Evolutionary conservation across 2,113 vertebrate species (phyloP).

Genomic region (Crotalus horridus): DNA sequence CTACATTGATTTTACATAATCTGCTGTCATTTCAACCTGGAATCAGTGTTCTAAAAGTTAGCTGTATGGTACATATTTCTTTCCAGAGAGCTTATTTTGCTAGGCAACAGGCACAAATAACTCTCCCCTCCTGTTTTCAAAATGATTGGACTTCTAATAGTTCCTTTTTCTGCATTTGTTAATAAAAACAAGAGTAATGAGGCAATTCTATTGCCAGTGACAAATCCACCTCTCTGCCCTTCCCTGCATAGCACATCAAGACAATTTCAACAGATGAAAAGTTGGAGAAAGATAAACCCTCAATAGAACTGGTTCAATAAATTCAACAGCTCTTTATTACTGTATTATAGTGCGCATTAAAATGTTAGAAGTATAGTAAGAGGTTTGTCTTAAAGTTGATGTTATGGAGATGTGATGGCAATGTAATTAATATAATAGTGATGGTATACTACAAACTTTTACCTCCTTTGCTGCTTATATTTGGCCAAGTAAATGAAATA

Average conservation of each 20-base stretch:
- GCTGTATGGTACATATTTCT: not conserved
- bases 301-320: not conserved
- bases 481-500: slow-evolving; percentile 43
- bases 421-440: not conserved
- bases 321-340: not conserved
- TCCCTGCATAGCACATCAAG: not conserved
- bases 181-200: not conserved
- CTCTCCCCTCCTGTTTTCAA: not conserved
- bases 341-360: not conserved
- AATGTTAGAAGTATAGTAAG: not conserved
- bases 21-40: not conserved
- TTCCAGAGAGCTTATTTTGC: not conserved
- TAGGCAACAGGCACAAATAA: not conserved
- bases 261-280: not conserved
- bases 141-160: not conserved
- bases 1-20: not conserved
- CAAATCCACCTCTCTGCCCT: not conserved
- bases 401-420: not conserved
- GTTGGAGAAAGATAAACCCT: not conserved
- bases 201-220: not conserved
- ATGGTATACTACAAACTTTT: not conserved
- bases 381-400: not conserved
- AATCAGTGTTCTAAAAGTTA: not conserved
- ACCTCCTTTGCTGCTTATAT: not conserved
- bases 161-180: not conserved